These are phyloP conservation scores for Idaea dimidiata DNA, from an alignment of 2,888 invertebrate genomes.

Conservation along the genomic window DNA sequence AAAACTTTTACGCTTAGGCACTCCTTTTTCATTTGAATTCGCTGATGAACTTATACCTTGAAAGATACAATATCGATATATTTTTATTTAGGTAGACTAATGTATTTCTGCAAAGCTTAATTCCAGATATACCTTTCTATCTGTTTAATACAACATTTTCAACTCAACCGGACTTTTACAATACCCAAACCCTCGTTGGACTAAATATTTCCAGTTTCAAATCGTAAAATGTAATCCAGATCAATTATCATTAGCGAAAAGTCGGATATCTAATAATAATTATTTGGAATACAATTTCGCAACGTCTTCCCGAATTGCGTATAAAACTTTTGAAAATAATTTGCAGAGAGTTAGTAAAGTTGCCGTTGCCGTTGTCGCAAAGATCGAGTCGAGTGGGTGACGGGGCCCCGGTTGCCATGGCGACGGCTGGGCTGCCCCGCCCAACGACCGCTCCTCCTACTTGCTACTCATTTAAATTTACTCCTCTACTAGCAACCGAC, in stretches of 20 bases:
- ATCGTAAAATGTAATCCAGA: background rate
- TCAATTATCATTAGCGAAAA: background rate
- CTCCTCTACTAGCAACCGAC: slow-evolving; percentile 52
- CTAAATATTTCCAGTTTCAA: background rate
- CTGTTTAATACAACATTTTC: no score
- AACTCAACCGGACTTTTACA: no score
- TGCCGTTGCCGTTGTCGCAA: slow-evolving; percentile 21
- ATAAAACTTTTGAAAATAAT: slow-evolving; percentile 15
- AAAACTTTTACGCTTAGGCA: slow-evolving; percentile 27
- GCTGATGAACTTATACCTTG: background rate
- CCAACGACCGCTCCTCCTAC: slow-evolving; percentile 50
- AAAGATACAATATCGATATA: no score
- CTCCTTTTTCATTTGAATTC: slow-evolving; percentile 31
- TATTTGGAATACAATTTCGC: slow-evolving; percentile 10
- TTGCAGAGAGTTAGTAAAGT: slow-evolving; percentile 28
- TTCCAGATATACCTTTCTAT: no score
- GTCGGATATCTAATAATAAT: background rate
- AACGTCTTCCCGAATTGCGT: slow-evolving; percentile 8
- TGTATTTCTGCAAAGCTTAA: no score
- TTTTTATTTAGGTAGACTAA: no score
- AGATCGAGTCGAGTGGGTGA: slow-evolving; percentile 35
- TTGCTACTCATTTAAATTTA: slow-evolving; percentile 56
- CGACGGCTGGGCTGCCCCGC: slow-evolving; percentile 69
- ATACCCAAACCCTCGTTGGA: background rate
- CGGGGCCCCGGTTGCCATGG: slow-evolving; percentile 63